Base-by-base conservation (phyloP, 2,888 invertebrate species). In the Campoletis raptor region DNA sequence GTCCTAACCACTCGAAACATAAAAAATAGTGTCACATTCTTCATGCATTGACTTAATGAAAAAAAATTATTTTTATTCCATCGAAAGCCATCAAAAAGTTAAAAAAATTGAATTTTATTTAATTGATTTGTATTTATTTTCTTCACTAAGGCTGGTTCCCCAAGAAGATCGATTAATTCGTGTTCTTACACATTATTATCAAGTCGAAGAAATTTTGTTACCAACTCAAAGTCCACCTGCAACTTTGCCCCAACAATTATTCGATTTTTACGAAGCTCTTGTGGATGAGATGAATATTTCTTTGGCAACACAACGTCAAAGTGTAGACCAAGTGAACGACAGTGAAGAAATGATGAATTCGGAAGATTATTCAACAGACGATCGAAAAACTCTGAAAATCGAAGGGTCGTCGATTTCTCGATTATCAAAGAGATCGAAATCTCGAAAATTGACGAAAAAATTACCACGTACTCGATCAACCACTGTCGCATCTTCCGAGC, bases 141-240 rank as follows among this genome's bases (percentile, higher is more conserved):
- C 30, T 61, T 15, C 15, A 12, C 6, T 15, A 89, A 95, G 95
- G 18, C 87, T 90, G 54, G 90, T 92, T 52, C 87, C 92, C 48
- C 88, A 92, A 15, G 95, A 95, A 87, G 93, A 94, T 69, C 89
- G 89, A 42, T 87, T 94, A 24, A 89, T 93, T 36, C 90, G 92
- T 30, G 83, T 93, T 2, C 85, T 95, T 37, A 88, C 92, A 74
- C 92, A 93, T 79, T 94, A 94, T 89, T 94, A 95, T 88, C 90
- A 91, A 74, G 89, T 91, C 10, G 90, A 94, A 15, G 92, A 94
- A 64, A 89, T 95, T 67, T 92, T 94, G 18, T 89, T 95, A 73
- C 95, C 95, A 0, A 90, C 91, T 21, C 91, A 94, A 83, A 84
- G 88, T 81, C 91, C 93, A 1, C 94, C 94, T 0, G 92, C 93